These are phyloP conservation scores for Echinometra lucunter DNA, from an alignment of 53 echinoderm and acorn worm genomes.

Conservation along the genomic window DNA sequence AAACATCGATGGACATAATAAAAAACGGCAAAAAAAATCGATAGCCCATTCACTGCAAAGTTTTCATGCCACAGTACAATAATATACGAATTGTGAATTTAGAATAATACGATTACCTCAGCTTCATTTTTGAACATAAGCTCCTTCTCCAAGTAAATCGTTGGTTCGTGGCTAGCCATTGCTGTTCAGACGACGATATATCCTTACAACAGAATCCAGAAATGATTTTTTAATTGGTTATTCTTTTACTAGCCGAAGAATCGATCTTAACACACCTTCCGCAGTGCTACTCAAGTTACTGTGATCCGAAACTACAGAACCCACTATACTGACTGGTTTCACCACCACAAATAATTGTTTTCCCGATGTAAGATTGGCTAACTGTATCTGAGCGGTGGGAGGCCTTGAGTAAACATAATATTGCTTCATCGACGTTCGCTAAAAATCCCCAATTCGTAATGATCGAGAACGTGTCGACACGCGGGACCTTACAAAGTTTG, in stretches of 20 bases:
- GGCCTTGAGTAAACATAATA: neutral
- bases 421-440: neutral
- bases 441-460: neutral
- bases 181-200: too few relatives aligned
- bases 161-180: neutral
- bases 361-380: neutral
- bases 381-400: neutral
- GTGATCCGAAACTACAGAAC: neutral
- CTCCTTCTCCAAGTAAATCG: conserved; percentile 2
- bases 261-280: neutral
- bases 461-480: neutral
- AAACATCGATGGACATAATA: too few relatives aligned
- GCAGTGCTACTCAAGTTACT: neutral
- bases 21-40: neutral
- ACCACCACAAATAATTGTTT: neutral
- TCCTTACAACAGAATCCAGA: neutral
- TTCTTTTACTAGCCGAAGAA: neutral
- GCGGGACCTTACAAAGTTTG: neutral
- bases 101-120: conserved; percentile 6
- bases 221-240: neutral
- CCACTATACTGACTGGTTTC: neutral
- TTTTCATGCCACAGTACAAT: neutral
- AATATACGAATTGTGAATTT: neutral
- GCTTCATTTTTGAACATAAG: neutral
- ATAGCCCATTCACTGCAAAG: neutral